Percentiles rank a stretch among this genome's conserved stretches.
These are phyloP conservation scores for Garrulus glandarius DNA, from an alignment of 2,797 vertebrate genomes.

Conservation along the genomic window DNA sequence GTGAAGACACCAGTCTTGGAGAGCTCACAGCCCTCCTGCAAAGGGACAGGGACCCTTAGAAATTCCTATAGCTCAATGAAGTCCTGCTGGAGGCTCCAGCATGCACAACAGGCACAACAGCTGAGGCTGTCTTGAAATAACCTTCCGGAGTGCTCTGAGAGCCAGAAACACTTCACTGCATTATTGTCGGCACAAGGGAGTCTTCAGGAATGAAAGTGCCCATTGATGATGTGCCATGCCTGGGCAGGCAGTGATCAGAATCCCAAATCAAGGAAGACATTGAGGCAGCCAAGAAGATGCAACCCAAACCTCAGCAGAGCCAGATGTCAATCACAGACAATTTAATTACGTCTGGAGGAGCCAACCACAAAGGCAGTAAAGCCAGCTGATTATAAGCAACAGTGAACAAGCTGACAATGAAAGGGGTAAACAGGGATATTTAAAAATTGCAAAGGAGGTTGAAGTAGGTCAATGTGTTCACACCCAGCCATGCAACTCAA, in stretches of 20 bases:
- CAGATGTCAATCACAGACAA: neutral
- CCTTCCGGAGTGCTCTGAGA: neutral
- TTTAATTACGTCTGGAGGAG: constrained; percentile 20
- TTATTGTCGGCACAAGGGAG: neutral
- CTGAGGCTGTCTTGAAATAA: constrained; percentile 1
- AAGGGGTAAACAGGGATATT: constrained; percentile 27
- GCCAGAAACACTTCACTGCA: neutral
- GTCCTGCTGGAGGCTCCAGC: neutral
- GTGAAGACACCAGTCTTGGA: neutral
- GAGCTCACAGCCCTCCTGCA: neutral
- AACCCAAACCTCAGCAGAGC: neutral
- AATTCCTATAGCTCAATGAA: neutral
- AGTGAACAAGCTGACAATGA: neutral
- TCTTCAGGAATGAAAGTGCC: neutral
- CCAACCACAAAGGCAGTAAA: neutral
- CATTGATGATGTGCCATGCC: constrained; percentile 16
- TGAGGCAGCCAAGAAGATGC: neutral
- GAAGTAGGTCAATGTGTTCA: constrained; percentile 22
- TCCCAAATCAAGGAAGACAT: neutral
- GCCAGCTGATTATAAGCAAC: neutral
- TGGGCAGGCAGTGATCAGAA: neutral
- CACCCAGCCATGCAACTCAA: neutral
- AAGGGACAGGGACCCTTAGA: neutral
- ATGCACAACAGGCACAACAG: neutral
- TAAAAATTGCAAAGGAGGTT: neutral